These are phyloP conservation scores for Lipotes vexillifer DNA, from an alignment of 2,113 vertebrate genomes.

Conservation along the genomic window DNA sequence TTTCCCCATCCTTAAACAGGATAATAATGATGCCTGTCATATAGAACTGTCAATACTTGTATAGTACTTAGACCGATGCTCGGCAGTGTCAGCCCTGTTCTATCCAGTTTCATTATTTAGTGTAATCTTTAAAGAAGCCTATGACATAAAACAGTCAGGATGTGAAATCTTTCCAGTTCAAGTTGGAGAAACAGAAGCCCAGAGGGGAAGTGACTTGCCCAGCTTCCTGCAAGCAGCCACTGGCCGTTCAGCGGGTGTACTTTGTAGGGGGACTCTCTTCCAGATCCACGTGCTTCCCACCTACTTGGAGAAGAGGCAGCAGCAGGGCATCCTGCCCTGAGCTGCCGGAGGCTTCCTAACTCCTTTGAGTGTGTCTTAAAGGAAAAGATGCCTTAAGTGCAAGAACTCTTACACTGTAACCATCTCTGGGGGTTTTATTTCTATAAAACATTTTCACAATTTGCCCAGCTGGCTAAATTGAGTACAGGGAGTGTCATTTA, in stretches of 20 bases:
- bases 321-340: rapidly evolving
- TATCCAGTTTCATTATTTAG: rapidly evolving
- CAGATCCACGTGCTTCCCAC: rapidly evolving
- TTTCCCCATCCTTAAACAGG: not conserved
- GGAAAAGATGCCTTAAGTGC: not conserved
- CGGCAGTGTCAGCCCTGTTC: not conserved
- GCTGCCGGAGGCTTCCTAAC: not conserved
- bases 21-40: rapidly evolving
- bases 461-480: not conserved
- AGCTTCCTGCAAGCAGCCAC: too few species aligned
- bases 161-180: not conserved
- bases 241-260: not conserved
- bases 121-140: not conserved
- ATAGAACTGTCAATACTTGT: too few species aligned
- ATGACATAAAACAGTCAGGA: too few species aligned
- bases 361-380: not conserved
- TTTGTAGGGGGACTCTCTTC: too few species aligned
- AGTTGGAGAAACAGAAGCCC: not conserved
- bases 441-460: not conserved
- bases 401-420: not conserved
- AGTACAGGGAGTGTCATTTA: not conserved
- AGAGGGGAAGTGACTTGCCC: too few species aligned
- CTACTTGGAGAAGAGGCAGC: not conserved
- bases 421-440: not conserved
- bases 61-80: too few species aligned